Conservation (phyloP, 2,888 invertebrate species). For the Xestobium rufovillosum region DNA sequence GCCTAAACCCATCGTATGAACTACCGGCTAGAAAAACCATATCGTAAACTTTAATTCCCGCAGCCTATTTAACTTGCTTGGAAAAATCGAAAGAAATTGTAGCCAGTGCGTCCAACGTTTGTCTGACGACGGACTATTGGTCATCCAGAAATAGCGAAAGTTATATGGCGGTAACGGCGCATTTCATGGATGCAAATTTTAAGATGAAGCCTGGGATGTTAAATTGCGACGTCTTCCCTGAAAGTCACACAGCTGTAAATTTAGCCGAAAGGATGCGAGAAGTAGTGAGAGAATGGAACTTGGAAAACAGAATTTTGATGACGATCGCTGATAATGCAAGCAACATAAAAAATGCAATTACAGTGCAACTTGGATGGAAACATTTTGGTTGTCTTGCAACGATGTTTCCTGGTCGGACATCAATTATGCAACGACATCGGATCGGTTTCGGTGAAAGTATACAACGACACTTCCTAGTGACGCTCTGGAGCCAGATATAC, state of each 20-base stretch:
- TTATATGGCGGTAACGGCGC: constrained; percentile 4
- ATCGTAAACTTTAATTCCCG: constrained; percentile 18
- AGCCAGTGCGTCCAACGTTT: constrained; percentile 1
- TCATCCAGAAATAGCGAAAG: background rate
- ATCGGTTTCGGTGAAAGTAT: too few relatives aligned
- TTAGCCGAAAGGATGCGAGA: constrained; percentile 23
- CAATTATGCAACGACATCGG: too few relatives aligned
- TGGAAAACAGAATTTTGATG: constrained; percentile 28
- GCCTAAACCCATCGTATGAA: constrained; percentile 21
- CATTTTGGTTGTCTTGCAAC: constrained; percentile 28
- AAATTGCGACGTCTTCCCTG: constrained; percentile 13
- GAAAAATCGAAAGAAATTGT: background rate
- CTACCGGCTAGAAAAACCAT: constrained; percentile 22
- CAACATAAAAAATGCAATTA: constrained; percentile 27
- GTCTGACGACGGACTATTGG: constrained; percentile 3
- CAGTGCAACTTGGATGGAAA: constrained; percentile 18
- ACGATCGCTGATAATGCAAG: constrained; percentile 29
- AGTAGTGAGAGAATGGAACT: constrained; percentile 25
- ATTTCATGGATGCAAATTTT: constrained; percentile 1
- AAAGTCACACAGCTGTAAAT: constrained; percentile 26
- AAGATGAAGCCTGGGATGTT: background rate
- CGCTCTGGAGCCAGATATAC: too few relatives aligned
- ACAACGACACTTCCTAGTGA: too few relatives aligned
- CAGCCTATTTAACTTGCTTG: constrained; percentile 4
- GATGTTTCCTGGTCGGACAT: too few relatives aligned